Percentiles rank a stretch among this genome's conserved stretches.
Evolutionary conservation across 2,888 invertebrate genomes (phyloP).

Genomic region (Drosophila setosimentum): DNA sequence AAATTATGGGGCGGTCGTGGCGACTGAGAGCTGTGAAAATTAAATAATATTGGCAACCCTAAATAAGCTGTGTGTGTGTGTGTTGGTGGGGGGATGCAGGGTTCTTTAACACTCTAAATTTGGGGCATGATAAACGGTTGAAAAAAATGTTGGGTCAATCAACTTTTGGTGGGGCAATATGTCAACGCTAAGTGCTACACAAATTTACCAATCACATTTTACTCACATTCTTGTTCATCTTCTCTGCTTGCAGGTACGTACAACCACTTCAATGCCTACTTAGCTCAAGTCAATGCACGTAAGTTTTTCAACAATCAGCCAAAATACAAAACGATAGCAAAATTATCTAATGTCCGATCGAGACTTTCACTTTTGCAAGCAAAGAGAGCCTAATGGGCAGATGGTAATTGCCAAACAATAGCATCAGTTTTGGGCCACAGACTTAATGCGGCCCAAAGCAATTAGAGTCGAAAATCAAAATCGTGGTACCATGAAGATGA

Average conservation of each 20-base stretch:
- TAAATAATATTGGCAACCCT: constrained; percentile 74
- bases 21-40: constrained; percentile 55
- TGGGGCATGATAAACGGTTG: constrained; percentile 53
- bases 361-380: constrained; percentile 50
- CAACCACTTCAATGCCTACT: constrained; percentile 3
- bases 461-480: constrained; percentile 51
- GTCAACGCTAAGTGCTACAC: constrained; percentile 32
- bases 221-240: constrained; percentile 9
- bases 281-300: constrained; percentile 25
- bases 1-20: background rate
- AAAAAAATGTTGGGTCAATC: constrained; percentile 21
- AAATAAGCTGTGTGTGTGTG: constrained; percentile 58
- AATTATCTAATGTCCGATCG: constrained; percentile 44
- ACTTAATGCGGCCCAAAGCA: constrained; percentile 11
- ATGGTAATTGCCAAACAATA: constrained; percentile 49
- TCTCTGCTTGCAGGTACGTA: constrained; percentile 63
- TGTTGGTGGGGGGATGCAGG: background rate
- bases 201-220: constrained; percentile 7
- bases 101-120: constrained; percentile 57
- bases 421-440: constrained; percentile 1
- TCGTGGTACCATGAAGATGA: constrained; percentile 47
- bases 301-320: constrained; percentile 28
- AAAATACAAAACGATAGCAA: constrained; percentile 2
- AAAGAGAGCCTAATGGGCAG: constrained; percentile 1
- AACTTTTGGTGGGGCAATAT: constrained; percentile 19